A percentile compares a stretch with the other conserved stretches of the same genome.
Evolutionary conservation across 2,888 invertebrate species (phyloP).

Genomic region (Petrolisthes manimaculis): DNA sequence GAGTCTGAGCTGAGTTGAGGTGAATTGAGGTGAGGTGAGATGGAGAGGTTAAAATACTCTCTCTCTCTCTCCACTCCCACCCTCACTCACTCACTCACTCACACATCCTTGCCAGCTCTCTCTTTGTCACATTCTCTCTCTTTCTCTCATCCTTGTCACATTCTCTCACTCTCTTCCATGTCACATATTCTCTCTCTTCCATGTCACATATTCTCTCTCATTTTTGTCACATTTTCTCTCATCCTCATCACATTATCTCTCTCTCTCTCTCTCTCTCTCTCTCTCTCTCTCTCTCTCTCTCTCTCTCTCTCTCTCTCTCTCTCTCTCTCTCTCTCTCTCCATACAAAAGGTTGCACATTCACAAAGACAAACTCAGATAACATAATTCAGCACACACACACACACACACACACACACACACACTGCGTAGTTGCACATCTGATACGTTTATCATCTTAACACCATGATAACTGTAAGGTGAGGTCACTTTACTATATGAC

Average conservation of each 20-base stretch:
- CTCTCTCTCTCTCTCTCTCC: too few relatives aligned
- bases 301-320: constrained; percentile 5
- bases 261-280: background rate
- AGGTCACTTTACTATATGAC: too few relatives aligned
- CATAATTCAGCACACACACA: too few relatives aligned
- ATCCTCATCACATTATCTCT: background rate
- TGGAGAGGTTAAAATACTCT: too few relatives aligned
- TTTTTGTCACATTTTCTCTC: background rate
- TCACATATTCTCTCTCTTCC: background rate
- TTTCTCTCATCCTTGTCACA: background rate
- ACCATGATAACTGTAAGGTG: too few relatives aligned
- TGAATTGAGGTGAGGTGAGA: too few relatives aligned
- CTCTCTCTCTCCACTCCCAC: background rate
- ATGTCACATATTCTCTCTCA: background rate
- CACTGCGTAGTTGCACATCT: too few relatives aligned
- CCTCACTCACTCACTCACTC: background rate
- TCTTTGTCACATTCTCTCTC: background rate
- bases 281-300: background rate
- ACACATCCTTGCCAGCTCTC: background rate
- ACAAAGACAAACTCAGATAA: too few relatives aligned
- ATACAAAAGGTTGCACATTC: too few relatives aligned
- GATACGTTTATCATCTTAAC: too few relatives aligned
- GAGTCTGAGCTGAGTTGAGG: too few relatives aligned
- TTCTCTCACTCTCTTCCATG: background rate
- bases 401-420: too few relatives aligned